Evolutionary conservation across 2,797 vertebrate species (phyloP).

Genomic region (Syndactyla subalaris): DNA sequence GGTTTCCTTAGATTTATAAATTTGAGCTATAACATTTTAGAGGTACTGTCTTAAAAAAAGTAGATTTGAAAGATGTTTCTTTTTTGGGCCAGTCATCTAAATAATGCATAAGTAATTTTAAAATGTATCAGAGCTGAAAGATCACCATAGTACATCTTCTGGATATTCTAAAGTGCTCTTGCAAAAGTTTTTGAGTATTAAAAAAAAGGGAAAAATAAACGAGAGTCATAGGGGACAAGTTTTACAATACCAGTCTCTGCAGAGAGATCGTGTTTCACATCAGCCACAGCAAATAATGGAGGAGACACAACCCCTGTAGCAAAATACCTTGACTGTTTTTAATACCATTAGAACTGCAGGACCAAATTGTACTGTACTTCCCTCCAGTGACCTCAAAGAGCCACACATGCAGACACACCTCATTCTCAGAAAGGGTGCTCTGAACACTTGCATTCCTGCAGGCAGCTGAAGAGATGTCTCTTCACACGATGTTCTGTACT

Average conservation of each 20-base stretch:
- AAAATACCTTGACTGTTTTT: slow-evolving; percentile 80
- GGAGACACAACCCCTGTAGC: slow-evolving; percentile 74
- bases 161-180: neutral
- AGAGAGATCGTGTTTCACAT: slow-evolving; percentile 43
- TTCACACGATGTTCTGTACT: slow-evolving; percentile 31
- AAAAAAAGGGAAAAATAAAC: neutral
- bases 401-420: slow-evolving; percentile 71
- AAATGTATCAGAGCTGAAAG: slow-evolving; percentile 37
- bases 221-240: neutral
- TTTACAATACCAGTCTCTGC: neutral
- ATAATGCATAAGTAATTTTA: slow-evolving; percentile 40
- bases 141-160: slow-evolving; percentile 20
- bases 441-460: slow-evolving; percentile 54
- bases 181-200: neutral
- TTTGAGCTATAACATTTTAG: slow-evolving; percentile 78
- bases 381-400: slow-evolving; percentile 69
- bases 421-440: slow-evolving; percentile 68
- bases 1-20: slow-evolving; percentile 79
- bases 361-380: slow-evolving; percentile 75
- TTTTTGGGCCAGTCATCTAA: slow-evolving; percentile 65
- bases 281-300: slow-evolving; percentile 35
- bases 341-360: slow-evolving; percentile 67
- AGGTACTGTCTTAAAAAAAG: slow-evolving; percentile 62
- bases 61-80: slow-evolving; percentile 67
- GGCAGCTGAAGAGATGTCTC: slow-evolving; percentile 72